A percentile compares a stretch with the other conserved stretches of the same genome.
Conservation (phyloP, 2,888 invertebrate species). For the Rhamnusium bicolor region DNA sequence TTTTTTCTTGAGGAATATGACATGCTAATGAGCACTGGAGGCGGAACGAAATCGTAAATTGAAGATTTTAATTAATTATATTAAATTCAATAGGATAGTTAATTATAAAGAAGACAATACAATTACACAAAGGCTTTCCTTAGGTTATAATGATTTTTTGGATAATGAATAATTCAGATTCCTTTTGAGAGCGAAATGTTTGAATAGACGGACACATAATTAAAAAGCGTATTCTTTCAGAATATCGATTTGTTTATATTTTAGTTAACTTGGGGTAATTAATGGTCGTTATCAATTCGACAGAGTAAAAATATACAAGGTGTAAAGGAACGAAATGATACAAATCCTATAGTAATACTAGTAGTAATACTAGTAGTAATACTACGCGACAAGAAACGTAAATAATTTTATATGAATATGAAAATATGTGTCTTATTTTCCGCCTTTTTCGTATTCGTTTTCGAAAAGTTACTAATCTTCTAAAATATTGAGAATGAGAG, state of each 20-base stretch:
- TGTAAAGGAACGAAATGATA: too few species aligned
- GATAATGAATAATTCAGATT: not conserved
- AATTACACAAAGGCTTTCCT: not conserved
- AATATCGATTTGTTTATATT: not conserved
- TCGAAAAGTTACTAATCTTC: too few species aligned
- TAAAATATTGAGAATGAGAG: too few species aligned
- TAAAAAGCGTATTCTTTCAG: not conserved
- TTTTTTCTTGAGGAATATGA: too few species aligned
- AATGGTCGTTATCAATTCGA: not conserved
- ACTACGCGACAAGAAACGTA: too few species aligned
- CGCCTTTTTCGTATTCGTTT: too few species aligned
- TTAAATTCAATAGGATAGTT: not conserved
- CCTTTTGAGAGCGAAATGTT: not conserved
- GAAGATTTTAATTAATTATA: not conserved
- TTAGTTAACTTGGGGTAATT: not conserved
- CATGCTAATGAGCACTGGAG: too few species aligned
- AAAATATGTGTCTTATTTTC: too few species aligned
- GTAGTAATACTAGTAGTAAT: too few species aligned
- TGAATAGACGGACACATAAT: not conserved
- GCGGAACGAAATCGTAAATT: too few species aligned
- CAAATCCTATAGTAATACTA: too few species aligned
- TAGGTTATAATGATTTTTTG: not conserved
- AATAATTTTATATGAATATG: too few species aligned
- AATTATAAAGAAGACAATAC: not conserved
- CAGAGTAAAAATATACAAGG: not conserved